These are phyloP conservation scores for Heliconius cydno DNA, from an alignment of 2,888 invertebrate genomes.

Conservation along the genomic window DNA sequence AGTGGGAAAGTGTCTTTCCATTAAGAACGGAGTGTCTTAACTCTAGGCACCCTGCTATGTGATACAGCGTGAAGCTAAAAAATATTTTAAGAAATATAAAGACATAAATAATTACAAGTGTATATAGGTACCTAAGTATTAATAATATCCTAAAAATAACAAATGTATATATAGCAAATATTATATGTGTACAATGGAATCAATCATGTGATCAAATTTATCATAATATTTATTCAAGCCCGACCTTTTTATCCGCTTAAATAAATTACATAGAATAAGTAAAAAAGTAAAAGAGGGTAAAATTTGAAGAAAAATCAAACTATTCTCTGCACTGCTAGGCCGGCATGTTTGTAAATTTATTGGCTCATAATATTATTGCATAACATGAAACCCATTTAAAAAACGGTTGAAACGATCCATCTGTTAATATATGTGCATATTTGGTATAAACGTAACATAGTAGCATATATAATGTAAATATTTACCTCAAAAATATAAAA, in stretches of 20 bases:
- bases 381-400: not conserved
- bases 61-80: no score
- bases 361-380: no score
- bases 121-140: not conserved
- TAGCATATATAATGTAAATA: not conserved
- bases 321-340: no score
- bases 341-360: no score
- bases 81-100: not conserved
- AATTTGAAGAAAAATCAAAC: no score
- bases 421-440: no score
- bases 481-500: slow-evolving; percentile 14
- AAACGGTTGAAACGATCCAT: not conserved
- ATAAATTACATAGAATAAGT: slow-evolving; percentile 21
- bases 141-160: not conserved
- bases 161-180: not conserved
- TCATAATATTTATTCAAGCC: slow-evolving; percentile 12
- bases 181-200: not conserved
- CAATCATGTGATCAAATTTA: not conserved
- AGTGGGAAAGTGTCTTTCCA: no score
- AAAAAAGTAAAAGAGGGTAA: not conserved
- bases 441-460: not conserved
- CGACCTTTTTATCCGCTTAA: slow-evolving; percentile 9
- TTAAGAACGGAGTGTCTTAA: no score
- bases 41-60: no score
- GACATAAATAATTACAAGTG: not conserved